A percentile compares a stretch with the other conserved stretches of the same genome.
These are phyloP conservation scores for Pinna nobilis DNA, from an alignment of 1,140 invertebrate genomes.

Conservation along the genomic window DNA sequence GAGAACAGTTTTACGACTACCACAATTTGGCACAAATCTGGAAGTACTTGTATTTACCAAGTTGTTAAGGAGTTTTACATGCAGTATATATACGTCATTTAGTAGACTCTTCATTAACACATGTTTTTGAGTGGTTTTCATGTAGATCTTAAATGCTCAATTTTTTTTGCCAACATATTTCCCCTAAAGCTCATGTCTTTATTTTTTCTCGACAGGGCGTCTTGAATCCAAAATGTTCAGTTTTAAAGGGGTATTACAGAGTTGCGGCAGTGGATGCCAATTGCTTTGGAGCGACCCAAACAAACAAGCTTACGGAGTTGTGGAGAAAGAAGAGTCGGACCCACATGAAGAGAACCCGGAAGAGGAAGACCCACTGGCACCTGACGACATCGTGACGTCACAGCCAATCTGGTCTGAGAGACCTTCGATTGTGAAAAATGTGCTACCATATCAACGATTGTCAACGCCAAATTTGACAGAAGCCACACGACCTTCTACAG, in stretches of 20 bases:
- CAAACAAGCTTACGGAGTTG: conserved; percentile 29
- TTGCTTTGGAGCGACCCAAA: conserved; percentile 33
- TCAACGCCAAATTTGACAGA: neutral
- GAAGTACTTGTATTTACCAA: too few species aligned
- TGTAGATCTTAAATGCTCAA: too few species aligned
- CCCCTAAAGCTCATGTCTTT: too few species aligned
- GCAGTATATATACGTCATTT: too few species aligned
- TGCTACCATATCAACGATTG: neutral
- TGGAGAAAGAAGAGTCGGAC: conserved; percentile 30
- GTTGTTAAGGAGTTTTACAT: too few species aligned
- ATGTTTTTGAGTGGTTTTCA: too few species aligned
- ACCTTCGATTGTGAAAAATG: conserved; percentile 39
- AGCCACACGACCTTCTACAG: too few species aligned
- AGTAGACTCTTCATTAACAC: too few species aligned
- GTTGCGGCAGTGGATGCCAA: conserved; percentile 32
- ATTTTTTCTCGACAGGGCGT: conserved; percentile 32
- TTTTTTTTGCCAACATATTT: too few species aligned
- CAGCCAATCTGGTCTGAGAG: conserved; percentile 24
- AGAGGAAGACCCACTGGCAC: conserved; percentile 3
- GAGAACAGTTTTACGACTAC: too few species aligned
- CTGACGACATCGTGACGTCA: conserved; percentile 11
- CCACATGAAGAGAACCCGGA: neutral
- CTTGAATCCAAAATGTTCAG: conserved; percentile 36
- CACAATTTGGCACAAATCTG: too few species aligned
- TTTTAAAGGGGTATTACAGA: conserved; percentile 31